These are phyloP conservation scores for Megaleporinus macrocephalus DNA, from an alignment of 2,113 vertebrate species.

Conservation along the genomic window DNA sequence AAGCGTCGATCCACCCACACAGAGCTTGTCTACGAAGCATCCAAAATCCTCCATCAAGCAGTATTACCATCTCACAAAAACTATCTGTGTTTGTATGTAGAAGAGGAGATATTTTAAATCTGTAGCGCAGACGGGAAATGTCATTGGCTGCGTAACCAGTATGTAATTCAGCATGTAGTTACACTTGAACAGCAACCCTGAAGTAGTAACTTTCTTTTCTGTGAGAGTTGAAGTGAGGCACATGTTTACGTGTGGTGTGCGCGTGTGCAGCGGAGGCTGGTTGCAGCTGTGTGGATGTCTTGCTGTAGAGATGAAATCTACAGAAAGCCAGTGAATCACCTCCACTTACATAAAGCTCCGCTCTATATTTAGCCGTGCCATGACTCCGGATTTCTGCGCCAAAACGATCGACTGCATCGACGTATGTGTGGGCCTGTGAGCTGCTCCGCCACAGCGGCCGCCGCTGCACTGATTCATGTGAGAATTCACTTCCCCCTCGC, in stretches of 20 bases:
- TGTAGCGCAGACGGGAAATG: no score
- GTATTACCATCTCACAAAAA: no score
- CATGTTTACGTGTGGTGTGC: conserved; percentile 9
- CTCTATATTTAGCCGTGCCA: conserved; percentile 80
- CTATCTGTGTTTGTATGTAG: no score
- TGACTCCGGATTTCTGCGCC: conserved; percentile 78
- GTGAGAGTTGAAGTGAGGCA: neutral
- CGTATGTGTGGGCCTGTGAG: conserved; percentile 72
- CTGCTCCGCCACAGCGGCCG: conserved; percentile 39
- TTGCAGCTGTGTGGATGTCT: neutral
- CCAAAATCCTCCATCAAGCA: no score
- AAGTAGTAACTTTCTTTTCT: neutral
- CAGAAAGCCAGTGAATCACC: conserved; percentile 77
- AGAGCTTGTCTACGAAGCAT: no score
- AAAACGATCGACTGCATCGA: conserved; percentile 77
- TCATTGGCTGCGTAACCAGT: neutral
- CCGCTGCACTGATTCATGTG: conserved; percentile 51
- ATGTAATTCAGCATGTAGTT: neutral
- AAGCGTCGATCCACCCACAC: no score
- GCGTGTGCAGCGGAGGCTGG: conserved; percentile 28
- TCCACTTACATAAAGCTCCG: conserved; percentile 79
- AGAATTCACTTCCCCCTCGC: neutral
- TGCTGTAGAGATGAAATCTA: conserved; percentile 62
- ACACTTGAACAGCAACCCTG: no score
- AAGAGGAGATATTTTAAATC: no score